Evolutionary conservation across 2,888 invertebrate species (phyloP).

Genomic region (Anthrax anthrax): DNA sequence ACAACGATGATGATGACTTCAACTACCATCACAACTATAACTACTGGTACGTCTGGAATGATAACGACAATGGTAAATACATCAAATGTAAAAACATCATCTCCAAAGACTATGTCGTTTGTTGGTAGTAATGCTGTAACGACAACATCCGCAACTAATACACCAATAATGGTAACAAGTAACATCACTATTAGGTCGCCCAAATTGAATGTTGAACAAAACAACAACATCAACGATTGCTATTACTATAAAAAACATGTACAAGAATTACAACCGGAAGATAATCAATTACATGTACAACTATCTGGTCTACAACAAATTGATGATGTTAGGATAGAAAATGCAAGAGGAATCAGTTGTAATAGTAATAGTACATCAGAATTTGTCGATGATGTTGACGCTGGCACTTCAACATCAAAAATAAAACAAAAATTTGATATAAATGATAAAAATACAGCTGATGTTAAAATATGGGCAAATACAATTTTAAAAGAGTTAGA

Average conservation of each 20-base stretch:
- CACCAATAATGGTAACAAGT: background rate
- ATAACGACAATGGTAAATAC: constrained; percentile 3
- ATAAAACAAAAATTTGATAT: background rate
- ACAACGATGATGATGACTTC: background rate
- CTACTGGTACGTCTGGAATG: background rate
- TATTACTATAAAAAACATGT: background rate
- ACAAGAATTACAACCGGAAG: background rate
- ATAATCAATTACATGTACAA: background rate
- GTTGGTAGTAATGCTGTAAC: no score
- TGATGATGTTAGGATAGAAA: background rate
- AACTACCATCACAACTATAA: no score
- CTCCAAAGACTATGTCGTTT: no score
- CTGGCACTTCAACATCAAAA: background rate
- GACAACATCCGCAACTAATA: background rate
- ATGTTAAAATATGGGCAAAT: constrained; percentile 34
- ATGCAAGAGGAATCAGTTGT: background rate
- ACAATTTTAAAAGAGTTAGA: constrained; percentile 34
- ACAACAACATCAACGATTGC: background rate
- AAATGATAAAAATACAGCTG: constrained; percentile 15
- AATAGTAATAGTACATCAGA: background rate
- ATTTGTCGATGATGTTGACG: background rate
- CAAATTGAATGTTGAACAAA: background rate
- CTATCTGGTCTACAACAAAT: background rate
- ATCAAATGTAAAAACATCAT: background rate
- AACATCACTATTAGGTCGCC: background rate